Evolutionary conservation across 2,797 vertebrate genomes (phyloP).

Genomic region (Sphenodon punctatus): DNA sequence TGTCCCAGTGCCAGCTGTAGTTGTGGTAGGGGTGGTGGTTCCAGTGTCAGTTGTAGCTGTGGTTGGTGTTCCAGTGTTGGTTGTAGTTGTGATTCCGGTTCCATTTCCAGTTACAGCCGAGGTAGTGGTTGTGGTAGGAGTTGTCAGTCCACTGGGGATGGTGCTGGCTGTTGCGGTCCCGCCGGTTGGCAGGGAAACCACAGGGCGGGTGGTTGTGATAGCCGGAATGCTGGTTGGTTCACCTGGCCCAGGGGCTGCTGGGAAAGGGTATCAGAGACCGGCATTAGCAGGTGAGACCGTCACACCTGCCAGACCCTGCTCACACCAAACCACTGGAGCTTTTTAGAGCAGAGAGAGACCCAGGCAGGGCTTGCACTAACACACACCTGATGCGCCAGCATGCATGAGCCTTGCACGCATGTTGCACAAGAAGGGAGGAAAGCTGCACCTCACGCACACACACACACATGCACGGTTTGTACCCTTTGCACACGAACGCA

Average conservation of each 20-base stretch:
- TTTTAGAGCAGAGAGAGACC: too few species aligned
- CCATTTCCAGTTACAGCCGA: not conserved
- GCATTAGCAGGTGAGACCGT: not conserved
- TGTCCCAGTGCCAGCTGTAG: too few species aligned
- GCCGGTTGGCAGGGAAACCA: not conserved
- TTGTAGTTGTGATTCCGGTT: not conserved
- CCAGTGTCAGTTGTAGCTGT: constrained; percentile 71
- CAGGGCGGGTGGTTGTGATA: not conserved
- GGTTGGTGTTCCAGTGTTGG: not conserved
- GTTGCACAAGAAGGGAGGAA: too few species aligned
- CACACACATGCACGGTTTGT: too few species aligned
- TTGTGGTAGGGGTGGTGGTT: constrained; percentile 74
- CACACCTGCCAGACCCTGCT: too few species aligned
- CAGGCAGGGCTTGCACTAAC: too few species aligned
- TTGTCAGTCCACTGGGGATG: not conserved
- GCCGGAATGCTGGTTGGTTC: not conserved
- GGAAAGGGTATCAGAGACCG: not conserved
- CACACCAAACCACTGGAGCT: too few species aligned
- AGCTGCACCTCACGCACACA: too few species aligned
- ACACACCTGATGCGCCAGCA: too few species aligned
- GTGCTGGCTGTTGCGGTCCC: not conserved
- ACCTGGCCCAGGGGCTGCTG: not conserved
- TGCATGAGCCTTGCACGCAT: too few species aligned
- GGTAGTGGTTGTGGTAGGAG: not conserved
- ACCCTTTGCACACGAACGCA: too few species aligned